phyloP scores from a whole-genome alignment of 2,113 vertebrate species.

The Oncorhynchus clarkii region DNA sequence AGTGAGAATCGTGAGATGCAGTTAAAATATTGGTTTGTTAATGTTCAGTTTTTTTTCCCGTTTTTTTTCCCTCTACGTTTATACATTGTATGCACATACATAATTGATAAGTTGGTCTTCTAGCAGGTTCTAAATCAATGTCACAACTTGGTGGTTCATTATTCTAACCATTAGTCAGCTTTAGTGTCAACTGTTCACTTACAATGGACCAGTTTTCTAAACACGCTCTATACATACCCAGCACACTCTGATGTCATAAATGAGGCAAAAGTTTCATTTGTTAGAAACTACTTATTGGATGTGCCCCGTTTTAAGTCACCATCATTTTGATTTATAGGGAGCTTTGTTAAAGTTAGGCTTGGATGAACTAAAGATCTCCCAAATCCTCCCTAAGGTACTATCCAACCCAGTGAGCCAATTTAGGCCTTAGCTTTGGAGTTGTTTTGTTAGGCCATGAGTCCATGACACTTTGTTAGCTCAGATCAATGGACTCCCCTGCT shows the following conservation, averaged over 20 bases:
- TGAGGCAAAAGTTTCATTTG: neutral
- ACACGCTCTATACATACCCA: neutral
- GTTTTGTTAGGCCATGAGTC: neutral
- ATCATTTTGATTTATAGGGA: conserved; percentile 21
- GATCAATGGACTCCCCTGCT: conserved; percentile 11
- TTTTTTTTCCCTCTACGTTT: neutral
- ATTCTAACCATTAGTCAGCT: conserved; percentile 22
- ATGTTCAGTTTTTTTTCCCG: neutral
- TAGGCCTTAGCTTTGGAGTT: neutral
- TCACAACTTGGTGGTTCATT: conserved; percentile 23
- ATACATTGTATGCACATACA: conserved; percentile 34
- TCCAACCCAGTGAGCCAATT: neutral
- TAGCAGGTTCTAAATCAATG: conserved; percentile 9
- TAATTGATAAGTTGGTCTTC: conserved; percentile 20
- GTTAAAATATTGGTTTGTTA: neutral
- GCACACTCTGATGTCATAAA: neutral
- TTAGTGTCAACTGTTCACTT: neutral
- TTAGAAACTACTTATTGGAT: neutral
- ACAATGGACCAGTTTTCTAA: neutral
- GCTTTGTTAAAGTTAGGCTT: neutral
- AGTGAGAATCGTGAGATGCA: neutral
- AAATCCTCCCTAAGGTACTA: conserved; percentile 22
- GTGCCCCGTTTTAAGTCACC: conserved; percentile 37
- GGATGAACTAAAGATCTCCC: too few species aligned
- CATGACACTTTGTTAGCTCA: conserved; percentile 19